Evolutionary conservation across 2,888 invertebrate species (phyloP).

Genomic region (Caenorhabditis afra): DNA sequence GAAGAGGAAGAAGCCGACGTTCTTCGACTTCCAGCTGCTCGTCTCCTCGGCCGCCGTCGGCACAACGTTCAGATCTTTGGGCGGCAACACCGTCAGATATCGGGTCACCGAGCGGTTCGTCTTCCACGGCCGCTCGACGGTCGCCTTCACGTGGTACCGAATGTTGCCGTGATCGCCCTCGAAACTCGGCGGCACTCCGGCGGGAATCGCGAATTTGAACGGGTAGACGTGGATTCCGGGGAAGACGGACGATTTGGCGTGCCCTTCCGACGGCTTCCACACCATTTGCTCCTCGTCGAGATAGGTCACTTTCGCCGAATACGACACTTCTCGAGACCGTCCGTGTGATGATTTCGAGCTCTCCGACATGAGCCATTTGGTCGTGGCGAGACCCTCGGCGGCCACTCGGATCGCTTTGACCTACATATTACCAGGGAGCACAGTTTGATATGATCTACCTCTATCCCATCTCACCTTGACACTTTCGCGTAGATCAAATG

Average conservation of each 20-base stretch:
- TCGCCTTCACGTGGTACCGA: slow-evolving; percentile 51
- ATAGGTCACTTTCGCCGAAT: slow-evolving; percentile 52
- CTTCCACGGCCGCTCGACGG: slow-evolving; percentile 60
- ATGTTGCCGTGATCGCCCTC: slow-evolving; percentile 59
- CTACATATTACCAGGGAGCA: no score
- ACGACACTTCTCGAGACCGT: slow-evolving; percentile 56
- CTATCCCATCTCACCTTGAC: slow-evolving; percentile 44
- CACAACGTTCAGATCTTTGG: slow-evolving; percentile 44
- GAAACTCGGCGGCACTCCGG: slow-evolving; percentile 48
- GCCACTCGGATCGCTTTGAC: slow-evolving; percentile 47
- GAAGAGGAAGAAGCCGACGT: slow-evolving; percentile 58
- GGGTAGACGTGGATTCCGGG: slow-evolving; percentile 58
- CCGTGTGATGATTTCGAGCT: slow-evolving; percentile 49
- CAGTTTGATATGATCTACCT: neutral
- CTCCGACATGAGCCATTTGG: slow-evolving; percentile 57
- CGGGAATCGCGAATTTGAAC: slow-evolving; percentile 52
- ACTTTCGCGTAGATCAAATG: slow-evolving; percentile 52
- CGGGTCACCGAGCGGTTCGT: slow-evolving; percentile 51
- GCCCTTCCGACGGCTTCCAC: slow-evolving; percentile 60
- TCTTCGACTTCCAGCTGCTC: slow-evolving; percentile 51
- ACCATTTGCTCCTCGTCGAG: slow-evolving; percentile 46
- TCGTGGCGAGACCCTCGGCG: slow-evolving; percentile 53
- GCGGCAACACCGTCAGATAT: slow-evolving; percentile 42
- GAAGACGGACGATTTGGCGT: slow-evolving; percentile 54
- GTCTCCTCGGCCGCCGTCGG: slow-evolving; percentile 32